These are phyloP conservation scores for Acanthurus leucopareius DNA, from an alignment of 2,797 vertebrate genomes.

Conservation along the genomic window DNA sequence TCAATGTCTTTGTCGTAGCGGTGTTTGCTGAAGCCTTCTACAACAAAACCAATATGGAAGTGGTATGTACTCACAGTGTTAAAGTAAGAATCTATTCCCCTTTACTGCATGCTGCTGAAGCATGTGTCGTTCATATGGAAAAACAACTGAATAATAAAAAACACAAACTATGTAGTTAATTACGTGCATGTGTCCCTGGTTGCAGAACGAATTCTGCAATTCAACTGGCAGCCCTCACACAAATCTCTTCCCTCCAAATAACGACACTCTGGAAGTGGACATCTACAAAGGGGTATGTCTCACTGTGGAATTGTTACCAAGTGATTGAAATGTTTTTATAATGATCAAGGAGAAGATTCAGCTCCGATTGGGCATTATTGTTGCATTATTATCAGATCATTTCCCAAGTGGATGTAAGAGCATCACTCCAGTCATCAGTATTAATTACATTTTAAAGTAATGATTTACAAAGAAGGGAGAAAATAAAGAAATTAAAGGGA, in stretches of 20 bases:
- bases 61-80: slow-evolving; percentile 87
- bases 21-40: slow-evolving; percentile 96
- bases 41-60: slow-evolving; percentile 87
- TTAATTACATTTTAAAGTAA: neutral
- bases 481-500: neutral
- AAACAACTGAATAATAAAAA: neutral
- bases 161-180: neutral
- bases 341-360: neutral
- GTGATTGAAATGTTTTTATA: neutral
- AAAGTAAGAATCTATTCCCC: neutral
- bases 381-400: no score
- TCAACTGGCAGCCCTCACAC: slow-evolving; percentile 81
- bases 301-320: neutral
- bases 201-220: slow-evolving; percentile 84
- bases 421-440: no score
- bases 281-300: slow-evolving; percentile 95
- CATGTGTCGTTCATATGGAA: neutral
- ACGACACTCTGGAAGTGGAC: slow-evolving; percentile 90
- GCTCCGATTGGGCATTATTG: no score
- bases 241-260: slow-evolving; percentile 88
- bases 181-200: slow-evolving; percentile 13
- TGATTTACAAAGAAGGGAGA: neutral
- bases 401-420: no score
- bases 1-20: slow-evolving; percentile 96
- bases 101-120: neutral